These are phyloP conservation scores for Poecilia latipinna DNA, from an alignment of 2,113 vertebrate species.

Conservation along the genomic window DNA sequence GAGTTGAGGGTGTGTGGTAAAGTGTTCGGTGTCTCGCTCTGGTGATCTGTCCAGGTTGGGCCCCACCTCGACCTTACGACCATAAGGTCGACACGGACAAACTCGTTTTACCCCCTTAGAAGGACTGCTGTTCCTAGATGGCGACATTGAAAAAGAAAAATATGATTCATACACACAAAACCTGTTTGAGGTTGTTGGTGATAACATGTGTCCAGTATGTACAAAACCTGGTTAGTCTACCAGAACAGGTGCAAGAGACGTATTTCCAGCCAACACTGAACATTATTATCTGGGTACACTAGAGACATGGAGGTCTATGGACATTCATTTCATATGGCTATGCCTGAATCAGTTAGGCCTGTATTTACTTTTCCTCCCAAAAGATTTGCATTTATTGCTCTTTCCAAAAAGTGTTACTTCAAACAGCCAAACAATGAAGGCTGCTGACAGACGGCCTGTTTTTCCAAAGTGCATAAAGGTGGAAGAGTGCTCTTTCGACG, in stretches of 20 bases:
- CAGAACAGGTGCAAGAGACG: conserved; percentile 27
- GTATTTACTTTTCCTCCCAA: background rate
- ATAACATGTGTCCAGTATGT: conserved; percentile 46
- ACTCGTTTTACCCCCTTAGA: background rate
- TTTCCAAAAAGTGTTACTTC: conserved; percentile 23
- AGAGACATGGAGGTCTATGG: conserved; percentile 6
- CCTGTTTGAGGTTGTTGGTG: conserved; percentile 36
- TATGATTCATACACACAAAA: conserved; percentile 16
- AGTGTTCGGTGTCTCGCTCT: background rate
- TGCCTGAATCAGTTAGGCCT: background rate
- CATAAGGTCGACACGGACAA: background rate
- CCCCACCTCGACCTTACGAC: background rate
- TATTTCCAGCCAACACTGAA: background rate
- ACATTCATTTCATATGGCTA: background rate
- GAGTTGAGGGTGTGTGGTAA: no score
- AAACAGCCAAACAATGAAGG: conserved; percentile 24
- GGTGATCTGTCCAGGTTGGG: background rate
- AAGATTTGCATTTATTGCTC: background rate
- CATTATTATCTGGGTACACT: conserved; percentile 5
- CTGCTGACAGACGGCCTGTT: conserved; percentile 8
- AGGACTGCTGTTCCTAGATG: background rate
- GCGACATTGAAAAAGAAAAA: background rate
- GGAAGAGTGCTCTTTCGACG: background rate
- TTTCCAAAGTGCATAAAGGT: conserved; percentile 13
- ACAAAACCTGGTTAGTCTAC: conserved; percentile 31